Evolutionary conservation across 37 sponge, comb jelly and placozoan species (phyloP).

Genomic region (Tethya wilhelma): DNA sequence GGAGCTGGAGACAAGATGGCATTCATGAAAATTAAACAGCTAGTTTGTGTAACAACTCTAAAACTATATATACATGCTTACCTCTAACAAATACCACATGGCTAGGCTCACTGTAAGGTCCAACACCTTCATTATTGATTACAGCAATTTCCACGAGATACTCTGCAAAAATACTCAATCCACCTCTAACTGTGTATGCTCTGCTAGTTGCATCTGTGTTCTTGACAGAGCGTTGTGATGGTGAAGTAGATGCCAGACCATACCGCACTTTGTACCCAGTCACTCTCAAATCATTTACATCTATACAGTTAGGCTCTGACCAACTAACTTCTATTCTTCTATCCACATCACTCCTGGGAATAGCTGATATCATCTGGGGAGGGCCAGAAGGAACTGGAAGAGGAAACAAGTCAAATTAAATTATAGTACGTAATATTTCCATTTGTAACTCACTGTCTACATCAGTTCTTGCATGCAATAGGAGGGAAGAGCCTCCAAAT

Average conservation of each 20-base stretch:
- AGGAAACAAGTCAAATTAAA: background rate
- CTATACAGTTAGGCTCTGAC: conserved; percentile 2
- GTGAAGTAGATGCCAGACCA: too few species aligned
- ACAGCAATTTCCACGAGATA: conserved; percentile 45
- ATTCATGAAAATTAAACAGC: too few species aligned
- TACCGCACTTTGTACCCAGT: background rate
- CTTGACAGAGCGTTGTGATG: too few species aligned
- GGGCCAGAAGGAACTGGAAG: conserved; percentile 13
- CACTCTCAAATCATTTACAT: conserved; percentile 9
- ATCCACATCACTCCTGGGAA: background rate
- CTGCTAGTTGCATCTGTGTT: too few species aligned
- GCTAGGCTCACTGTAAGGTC: conserved; percentile 1
- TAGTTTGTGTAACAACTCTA: too few species aligned
- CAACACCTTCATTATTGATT: conserved; percentile 3
- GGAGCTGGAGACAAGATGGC: conserved; percentile 21
- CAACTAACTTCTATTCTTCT: conserved; percentile 24
- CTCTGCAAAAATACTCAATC: conserved; percentile 5
- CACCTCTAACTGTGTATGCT: too few species aligned
- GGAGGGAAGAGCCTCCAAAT: background rate
- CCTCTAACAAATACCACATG: conserved; percentile 19
- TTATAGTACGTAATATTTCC: background rate
- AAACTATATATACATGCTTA: too few species aligned
- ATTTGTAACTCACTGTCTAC: conserved; percentile 26
- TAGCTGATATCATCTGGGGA: conserved; percentile 18
- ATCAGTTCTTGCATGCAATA: background rate